A percentile compares a stretch with the other conserved stretches of the same genome.
phyloP scores from a whole-genome alignment of 2,797 vertebrate genomes.

The Sorex maritimensis region DNA sequence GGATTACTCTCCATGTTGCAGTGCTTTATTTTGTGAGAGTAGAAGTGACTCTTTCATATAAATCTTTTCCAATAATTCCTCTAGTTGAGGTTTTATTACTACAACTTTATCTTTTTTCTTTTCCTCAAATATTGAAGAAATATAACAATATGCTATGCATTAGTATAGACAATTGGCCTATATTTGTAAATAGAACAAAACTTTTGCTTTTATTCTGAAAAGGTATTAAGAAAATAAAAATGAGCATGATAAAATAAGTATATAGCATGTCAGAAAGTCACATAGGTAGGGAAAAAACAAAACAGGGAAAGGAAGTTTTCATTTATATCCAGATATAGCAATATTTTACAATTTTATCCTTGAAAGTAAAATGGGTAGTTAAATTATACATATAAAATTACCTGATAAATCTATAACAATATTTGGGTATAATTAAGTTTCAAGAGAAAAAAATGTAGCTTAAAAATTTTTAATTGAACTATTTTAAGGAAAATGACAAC shows the following conservation, averaged over 20 bases:
- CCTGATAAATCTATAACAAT: background rate
- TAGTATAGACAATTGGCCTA: background rate
- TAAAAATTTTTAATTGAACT: slow-evolving; percentile 1
- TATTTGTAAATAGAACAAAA: no score
- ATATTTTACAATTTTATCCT: slow-evolving; percentile 15
- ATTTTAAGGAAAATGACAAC: slow-evolving; percentile 33
- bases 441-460: slow-evolving; percentile 42
- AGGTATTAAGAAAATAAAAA: background rate
- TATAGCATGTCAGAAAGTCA: background rate
- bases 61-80: slow-evolving; percentile 40
- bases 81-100: background rate
- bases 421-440: slow-evolving; percentile 7
- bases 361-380: background rate
- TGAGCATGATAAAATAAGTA: background rate
- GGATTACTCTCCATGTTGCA: no score
- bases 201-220: background rate
- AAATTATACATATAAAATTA: slow-evolving; percentile 28
- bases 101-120: slow-evolving; percentile 18
- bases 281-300: background rate
- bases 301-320: background rate
- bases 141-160: background rate
- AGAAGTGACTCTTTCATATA: background rate
- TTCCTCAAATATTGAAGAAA: slow-evolving; percentile 51
- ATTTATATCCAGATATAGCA: background rate
- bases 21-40: background rate